phyloP scores from a whole-genome alignment of 2,113 vertebrate genomes.

The Oenanthe oenanthe region DNA sequence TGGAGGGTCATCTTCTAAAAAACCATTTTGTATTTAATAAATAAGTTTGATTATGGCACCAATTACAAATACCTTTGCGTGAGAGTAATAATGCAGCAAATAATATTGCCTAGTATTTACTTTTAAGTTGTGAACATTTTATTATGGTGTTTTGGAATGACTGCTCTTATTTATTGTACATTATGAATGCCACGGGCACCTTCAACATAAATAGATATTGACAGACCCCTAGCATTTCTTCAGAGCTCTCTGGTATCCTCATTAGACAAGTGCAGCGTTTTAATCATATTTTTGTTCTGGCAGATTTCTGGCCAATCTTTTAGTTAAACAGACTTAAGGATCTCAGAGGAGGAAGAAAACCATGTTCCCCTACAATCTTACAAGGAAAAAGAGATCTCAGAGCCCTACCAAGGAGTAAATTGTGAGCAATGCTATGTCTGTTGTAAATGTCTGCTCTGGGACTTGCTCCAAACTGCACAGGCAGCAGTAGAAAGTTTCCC shows the following conservation, averaged over 20 bases:
- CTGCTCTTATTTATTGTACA: slow-evolving; percentile 37
- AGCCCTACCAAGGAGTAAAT: not conserved
- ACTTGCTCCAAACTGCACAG: not conserved
- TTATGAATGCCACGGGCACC: slow-evolving; percentile 23
- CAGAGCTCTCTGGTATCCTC: slow-evolving; percentile 21
- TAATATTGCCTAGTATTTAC: slow-evolving; percentile 59
- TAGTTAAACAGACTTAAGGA: slow-evolving; percentile 21
- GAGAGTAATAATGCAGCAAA: not conserved
- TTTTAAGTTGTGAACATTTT: slow-evolving; percentile 61
- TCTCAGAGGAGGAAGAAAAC: slow-evolving; percentile 18
- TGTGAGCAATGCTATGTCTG: slow-evolving; percentile 32
- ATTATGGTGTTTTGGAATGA: slow-evolving; percentile 45
- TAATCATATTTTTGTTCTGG: slow-evolving; percentile 30
- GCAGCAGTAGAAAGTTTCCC: not conserved
- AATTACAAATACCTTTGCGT: slow-evolving; percentile 40
- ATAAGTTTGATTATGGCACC: slow-evolving; percentile 11
- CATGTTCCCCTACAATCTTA: not conserved
- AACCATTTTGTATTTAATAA: slow-evolving; percentile 38
- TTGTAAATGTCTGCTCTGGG: slow-evolving; percentile 28
- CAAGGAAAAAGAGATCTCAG: not conserved
- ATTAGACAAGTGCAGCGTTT: slow-evolving; percentile 27
- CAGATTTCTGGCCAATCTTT: slow-evolving; percentile 24
- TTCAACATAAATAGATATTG: slow-evolving; percentile 40
- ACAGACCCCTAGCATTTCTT: slow-evolving; percentile 40
- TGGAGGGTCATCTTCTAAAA: slow-evolving; percentile 54